These are phyloP conservation scores for Synergus japonicus DNA, from an alignment of 2,888 invertebrate genomes.

Conservation along the genomic window DNA sequence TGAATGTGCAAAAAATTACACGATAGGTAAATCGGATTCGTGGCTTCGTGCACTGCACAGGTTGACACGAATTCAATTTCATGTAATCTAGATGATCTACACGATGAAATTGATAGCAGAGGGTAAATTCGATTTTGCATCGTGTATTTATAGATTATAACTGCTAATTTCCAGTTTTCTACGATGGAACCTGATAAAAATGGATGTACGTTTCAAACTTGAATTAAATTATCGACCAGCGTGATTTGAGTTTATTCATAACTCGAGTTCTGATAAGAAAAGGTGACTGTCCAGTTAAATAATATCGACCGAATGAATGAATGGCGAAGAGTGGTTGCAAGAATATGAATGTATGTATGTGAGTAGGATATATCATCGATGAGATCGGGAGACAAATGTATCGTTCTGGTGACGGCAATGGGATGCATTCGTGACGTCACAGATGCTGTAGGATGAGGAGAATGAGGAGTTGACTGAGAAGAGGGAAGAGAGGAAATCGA, in stretches of 20 bases:
- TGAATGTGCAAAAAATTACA: too few species aligned
- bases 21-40: too few species aligned
- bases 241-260: not conserved
- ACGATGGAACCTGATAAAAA: not conserved
- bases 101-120: too few species aligned
- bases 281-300: slow-evolving; percentile 63
- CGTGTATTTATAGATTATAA: too few species aligned
- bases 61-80: too few species aligned
- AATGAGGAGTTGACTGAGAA: slow-evolving; percentile 47
- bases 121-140: too few species aligned
- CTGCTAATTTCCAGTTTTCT: not conserved
- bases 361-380: slow-evolving; percentile 40
- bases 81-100: too few species aligned
- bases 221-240: not conserved
- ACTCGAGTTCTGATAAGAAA: not conserved
- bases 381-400: slow-evolving; percentile 56
- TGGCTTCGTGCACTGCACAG: too few species aligned
- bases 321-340: slow-evolving; percentile 49
- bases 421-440: slow-evolving; percentile 69
- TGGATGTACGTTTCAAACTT: not conserved
- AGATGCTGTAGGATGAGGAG: slow-evolving; percentile 47
- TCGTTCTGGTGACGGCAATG: slow-evolving; percentile 51
- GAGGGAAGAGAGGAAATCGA: slow-evolving; percentile 67
- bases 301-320: slow-evolving; percentile 60
- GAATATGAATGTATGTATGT: slow-evolving; percentile 42